Conservation (phyloP, 2,113 vertebrate species). For the Rhea pennata region DNA sequence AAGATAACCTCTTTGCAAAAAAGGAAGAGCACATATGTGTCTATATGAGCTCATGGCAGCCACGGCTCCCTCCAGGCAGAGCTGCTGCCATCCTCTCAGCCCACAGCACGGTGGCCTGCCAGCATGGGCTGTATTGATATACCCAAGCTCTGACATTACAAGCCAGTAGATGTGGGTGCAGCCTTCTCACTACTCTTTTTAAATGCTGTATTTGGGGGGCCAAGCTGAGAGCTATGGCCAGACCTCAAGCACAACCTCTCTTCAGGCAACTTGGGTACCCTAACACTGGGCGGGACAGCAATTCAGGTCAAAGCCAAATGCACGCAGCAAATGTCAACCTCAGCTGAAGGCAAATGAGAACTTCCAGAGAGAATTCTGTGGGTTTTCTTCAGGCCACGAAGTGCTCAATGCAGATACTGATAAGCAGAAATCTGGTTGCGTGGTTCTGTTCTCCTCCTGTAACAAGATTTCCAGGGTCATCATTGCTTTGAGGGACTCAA, state of each 20-base stretch:
- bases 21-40: neutral
- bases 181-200: neutral
- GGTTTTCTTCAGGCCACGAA: neutral
- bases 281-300: neutral
- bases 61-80: neutral
- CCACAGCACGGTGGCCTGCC: neutral
- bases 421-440: neutral
- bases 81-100: no score
- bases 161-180: neutral
- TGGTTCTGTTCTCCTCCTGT: neutral
- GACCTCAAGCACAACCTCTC: neutral
- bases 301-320: neutral
- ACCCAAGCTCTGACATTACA: neutral
- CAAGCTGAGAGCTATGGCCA: neutral
- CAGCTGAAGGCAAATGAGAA: neutral
- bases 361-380: neutral
- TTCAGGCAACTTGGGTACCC: neutral
- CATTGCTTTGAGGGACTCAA: neutral
- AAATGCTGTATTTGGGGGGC: accelerated
- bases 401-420: neutral
- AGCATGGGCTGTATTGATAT: neutral
- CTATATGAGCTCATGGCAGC: neutral
- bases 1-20: neutral
- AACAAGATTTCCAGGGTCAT: neutral
- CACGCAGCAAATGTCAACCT: neutral